Conservation (phyloP, 2,797 vertebrate genomes). For the Falco cherrug region DNA sequence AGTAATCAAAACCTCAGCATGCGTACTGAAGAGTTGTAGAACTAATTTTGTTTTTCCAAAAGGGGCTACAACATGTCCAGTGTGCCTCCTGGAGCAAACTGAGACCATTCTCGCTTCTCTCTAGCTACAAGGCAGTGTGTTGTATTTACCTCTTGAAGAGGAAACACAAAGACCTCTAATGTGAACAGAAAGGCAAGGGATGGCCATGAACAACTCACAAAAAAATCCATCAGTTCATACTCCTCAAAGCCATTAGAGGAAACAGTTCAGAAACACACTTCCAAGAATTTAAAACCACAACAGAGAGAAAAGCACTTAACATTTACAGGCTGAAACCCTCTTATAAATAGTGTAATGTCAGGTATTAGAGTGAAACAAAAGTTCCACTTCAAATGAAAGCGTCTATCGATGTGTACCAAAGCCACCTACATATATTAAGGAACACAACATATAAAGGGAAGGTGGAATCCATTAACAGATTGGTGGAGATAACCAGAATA, state of each 20-base stretch:
- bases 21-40: not conserved
- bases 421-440: not conserved
- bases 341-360: slow-evolving; percentile 18
- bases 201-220: not conserved
- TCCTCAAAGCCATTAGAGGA: not conserved
- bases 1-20: slow-evolving; percentile 36
- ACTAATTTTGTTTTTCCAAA: slow-evolving; percentile 43
- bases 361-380: slow-evolving; percentile 12
- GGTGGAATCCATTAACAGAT: not conserved
- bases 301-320: not conserved
- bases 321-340: not conserved
- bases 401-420: not conserved
- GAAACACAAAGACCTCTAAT: slow-evolving; percentile 27
- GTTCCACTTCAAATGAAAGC: not conserved
- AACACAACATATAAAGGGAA: not conserved
- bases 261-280: not conserved
- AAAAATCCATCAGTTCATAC: not conserved
- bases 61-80: not conserved
- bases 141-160: slow-evolving; percentile 14
- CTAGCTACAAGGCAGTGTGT: not conserved
- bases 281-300: slow-evolving; percentile 28
- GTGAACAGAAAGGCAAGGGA: slow-evolving; percentile 10
- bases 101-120: not conserved
- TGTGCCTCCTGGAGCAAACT: not conserved
- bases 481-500: not conserved